A percentile compares a stretch with the other conserved stretches of the same genome.
Conservation (phyloP, 2,888 invertebrate genomes). For the Melitaea athalia region DNA sequence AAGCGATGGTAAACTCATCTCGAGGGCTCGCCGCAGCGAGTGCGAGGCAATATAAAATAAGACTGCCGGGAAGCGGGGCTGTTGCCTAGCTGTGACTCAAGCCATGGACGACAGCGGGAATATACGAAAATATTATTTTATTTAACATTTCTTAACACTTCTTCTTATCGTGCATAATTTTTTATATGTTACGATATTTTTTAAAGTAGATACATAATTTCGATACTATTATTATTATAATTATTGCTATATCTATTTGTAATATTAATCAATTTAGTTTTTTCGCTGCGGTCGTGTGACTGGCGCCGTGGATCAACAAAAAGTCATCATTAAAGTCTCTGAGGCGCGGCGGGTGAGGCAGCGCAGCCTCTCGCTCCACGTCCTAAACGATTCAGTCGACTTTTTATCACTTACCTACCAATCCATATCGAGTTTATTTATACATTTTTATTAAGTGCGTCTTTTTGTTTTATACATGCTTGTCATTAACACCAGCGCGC, state of each 20-base stretch:
- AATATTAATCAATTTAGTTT: neutral
- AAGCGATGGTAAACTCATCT: constrained; percentile 70
- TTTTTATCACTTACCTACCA: constrained; percentile 73
- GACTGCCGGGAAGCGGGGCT: constrained; percentile 51
- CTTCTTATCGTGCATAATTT: neutral
- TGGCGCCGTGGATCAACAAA: constrained; percentile 63
- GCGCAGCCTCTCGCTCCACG: constrained; percentile 65
- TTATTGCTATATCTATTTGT: neutral
- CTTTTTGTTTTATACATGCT: constrained; percentile 47
- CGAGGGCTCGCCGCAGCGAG: constrained; percentile 67
- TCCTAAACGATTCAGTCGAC: constrained; percentile 73
- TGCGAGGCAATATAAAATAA: constrained; percentile 72
- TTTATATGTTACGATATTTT: neutral
- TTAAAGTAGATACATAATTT: neutral
- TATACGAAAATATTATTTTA: neutral
- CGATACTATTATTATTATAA: neutral
- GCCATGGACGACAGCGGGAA: constrained; percentile 50
- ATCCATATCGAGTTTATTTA: constrained; percentile 69
- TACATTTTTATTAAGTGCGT: constrained; percentile 66
- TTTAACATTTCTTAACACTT: neutral
- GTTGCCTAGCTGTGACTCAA: constrained; percentile 44
- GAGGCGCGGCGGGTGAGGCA: constrained; percentile 70
- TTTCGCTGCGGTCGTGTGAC: constrained; percentile 50
- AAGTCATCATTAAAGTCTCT: constrained; percentile 79
- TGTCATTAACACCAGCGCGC: constrained; percentile 40